phyloP scores from a whole-genome alignment of 1,140 invertebrate species.

The Ceratina calcarata region DNA sequence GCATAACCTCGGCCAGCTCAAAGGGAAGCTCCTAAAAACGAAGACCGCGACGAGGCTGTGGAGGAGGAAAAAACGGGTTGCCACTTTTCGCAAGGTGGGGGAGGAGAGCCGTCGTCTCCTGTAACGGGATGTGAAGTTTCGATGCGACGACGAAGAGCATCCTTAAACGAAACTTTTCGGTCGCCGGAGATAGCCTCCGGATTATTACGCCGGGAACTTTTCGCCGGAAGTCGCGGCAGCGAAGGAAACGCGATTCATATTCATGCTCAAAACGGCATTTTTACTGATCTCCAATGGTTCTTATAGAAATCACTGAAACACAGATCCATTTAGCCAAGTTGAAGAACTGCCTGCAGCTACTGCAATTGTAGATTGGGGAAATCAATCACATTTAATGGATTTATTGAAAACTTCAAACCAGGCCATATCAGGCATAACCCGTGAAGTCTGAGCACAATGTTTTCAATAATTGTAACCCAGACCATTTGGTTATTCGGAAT shows the following conservation, averaged over 20 bases:
- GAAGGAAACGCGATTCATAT: slow-evolving; percentile 14
- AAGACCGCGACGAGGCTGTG: neutral
- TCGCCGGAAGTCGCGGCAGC: neutral
- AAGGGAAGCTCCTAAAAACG: slow-evolving; percentile 29
- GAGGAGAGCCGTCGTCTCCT: neutral
- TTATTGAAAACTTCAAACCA: too few relatives aligned
- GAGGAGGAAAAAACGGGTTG: neutral
- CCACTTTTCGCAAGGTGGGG: neutral
- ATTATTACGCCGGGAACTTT: slow-evolving; percentile 19
- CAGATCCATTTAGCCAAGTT: too few relatives aligned
- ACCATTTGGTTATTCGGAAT: neutral
- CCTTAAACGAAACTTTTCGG: slow-evolving; percentile 27
- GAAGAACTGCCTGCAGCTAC: too few relatives aligned
- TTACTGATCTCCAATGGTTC: too few relatives aligned
- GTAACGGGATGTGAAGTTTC: slow-evolving; percentile 33
- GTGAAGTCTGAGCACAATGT: neutral
- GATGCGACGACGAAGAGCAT: slow-evolving; percentile 7
- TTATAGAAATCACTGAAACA: too few relatives aligned
- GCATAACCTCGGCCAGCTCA: slow-evolving; percentile 17
- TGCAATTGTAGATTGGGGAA: too few relatives aligned
- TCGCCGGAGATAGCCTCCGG: neutral
- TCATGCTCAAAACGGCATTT: neutral
- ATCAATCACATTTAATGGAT: too few relatives aligned
- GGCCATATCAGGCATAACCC: too few relatives aligned
- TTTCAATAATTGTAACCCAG: neutral